Base-by-base conservation (phyloP, 1,140 invertebrate genomes). In the Epicauta chinensis region DNA sequence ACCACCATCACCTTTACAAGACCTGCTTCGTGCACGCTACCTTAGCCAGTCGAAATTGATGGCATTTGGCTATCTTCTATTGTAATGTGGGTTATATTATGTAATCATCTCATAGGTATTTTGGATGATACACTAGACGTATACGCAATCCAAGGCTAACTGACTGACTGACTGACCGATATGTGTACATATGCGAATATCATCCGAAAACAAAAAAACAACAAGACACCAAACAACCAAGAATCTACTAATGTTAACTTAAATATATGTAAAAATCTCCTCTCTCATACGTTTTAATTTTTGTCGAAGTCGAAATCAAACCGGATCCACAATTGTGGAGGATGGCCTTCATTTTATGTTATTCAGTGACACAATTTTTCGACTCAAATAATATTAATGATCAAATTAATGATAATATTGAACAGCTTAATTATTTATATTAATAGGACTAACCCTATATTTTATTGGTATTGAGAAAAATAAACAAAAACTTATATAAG, bases 231-330 rank as follows among this genome's bases (percentile, higher is more conserved):
- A n/a, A n/a, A 23, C 23, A 3, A 23, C 23, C 4, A 23, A 23
- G 7, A 23, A 5, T 7, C 23, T 23, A 23, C 23, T 2, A 23
- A 23, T 41, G 12, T 15, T 1, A 15, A 15, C 9, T 39, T 39
- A 16, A 13, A 41, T 23, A 16, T 7, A 5, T n/a, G 16, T 41
- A 23, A 11, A 12, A 15, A 41, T 41, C 11, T 41, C 23, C 23
- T 23, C 23, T 23, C 23, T 23, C 10, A 35, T 36, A 23, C 40
- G 15, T 44, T 37, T 23, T 41, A 36, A 16, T 16, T 44, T 43
- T 51, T 23, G 49, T 47, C 50, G 32, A 51, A 6, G 31, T 23
- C 34, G 16, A 47, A 47, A 47, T 47, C 31, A 47, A 47, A 47
- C 45, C 45, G 45, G 45, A 47, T 47, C 38, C 34, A 44, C 42